Evolutionary conservation across 2,113 vertebrate genomes (phyloP).

Genomic region (Pandion haliaetus): DNA sequence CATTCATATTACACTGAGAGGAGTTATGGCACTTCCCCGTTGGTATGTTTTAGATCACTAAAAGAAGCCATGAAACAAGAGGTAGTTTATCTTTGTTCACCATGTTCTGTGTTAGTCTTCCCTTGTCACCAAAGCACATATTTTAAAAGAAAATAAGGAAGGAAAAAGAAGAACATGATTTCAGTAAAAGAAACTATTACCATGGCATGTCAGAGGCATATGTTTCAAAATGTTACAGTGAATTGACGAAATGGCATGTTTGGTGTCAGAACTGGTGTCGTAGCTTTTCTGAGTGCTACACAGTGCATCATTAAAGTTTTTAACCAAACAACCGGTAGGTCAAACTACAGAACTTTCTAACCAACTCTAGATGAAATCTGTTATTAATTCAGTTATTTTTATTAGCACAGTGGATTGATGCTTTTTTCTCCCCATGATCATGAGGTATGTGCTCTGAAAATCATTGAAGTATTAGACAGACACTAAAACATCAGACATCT

Average conservation of each 20-base stretch:
- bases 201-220: rapidly evolving
- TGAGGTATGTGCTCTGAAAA: neutral
- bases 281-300: neutral
- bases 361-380: neutral
- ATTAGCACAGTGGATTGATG: neutral
- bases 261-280: neutral
- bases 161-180: neutral
- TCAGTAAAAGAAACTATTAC: neutral
- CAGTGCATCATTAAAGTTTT: neutral
- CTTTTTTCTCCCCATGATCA: neutral
- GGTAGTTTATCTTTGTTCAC: neutral
- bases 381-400: neutral
- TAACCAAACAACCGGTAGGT: neutral
- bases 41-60: neutral
- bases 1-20: neutral
- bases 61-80: neutral
- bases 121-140: neutral
- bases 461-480: neutral
- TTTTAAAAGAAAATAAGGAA: neutral
- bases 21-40: neutral
- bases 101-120: neutral
- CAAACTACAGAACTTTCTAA: neutral
- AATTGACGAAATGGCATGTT: neutral
- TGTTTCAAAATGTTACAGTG: neutral
- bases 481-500: neutral